These are phyloP conservation scores for Battus philenor DNA, from an alignment of 1,140 invertebrate genomes.

Conservation along the genomic window DNA sequence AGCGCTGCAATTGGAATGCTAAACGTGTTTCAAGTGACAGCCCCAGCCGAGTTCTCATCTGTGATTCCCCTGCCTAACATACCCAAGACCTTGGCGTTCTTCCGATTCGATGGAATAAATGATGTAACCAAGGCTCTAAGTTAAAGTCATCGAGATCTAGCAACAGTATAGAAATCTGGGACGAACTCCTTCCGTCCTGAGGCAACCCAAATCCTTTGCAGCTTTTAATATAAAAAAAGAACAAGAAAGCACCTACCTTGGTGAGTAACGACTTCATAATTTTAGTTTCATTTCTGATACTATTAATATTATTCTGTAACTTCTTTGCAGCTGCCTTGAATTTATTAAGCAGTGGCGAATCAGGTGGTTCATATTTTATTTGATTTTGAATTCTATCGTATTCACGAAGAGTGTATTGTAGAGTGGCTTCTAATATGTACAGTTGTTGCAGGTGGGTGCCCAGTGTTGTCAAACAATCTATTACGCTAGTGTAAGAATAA, in stretches of 20 bases:
- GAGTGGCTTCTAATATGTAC: slow-evolving; percentile 55
- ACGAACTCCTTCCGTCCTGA: too few relatives aligned
- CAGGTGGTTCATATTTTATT: slow-evolving; percentile 54
- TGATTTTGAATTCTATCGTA: slow-evolving; percentile 45
- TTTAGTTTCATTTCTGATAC: slow-evolving; percentile 45
- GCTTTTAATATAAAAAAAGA: too few relatives aligned
- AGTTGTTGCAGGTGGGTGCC: slow-evolving; percentile 59
- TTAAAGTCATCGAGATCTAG: too few relatives aligned
- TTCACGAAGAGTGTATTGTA: slow-evolving; percentile 50
- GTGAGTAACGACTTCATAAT: slow-evolving; percentile 40
- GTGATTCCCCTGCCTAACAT: too few relatives aligned
- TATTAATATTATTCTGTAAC: slow-evolving; percentile 44
- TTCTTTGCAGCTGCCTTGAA: slow-evolving; percentile 39
- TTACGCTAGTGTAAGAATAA: slow-evolving; percentile 36
- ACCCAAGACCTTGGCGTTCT: too few relatives aligned
- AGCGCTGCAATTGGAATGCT: too few relatives aligned
- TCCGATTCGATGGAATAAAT: too few relatives aligned
- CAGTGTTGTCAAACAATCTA: slow-evolving; percentile 56
- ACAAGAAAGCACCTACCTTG: slow-evolving; percentile 34
- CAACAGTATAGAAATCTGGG: too few relatives aligned
- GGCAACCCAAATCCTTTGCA: too few relatives aligned
- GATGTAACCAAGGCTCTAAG: too few relatives aligned
- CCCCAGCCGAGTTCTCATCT: too few relatives aligned
- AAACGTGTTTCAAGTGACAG: too few relatives aligned
- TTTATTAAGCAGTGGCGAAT: slow-evolving; percentile 32